Evolutionary conservation across 2,113 vertebrate species (phyloP).

Genomic region (Cichladusa arquata): DNA sequence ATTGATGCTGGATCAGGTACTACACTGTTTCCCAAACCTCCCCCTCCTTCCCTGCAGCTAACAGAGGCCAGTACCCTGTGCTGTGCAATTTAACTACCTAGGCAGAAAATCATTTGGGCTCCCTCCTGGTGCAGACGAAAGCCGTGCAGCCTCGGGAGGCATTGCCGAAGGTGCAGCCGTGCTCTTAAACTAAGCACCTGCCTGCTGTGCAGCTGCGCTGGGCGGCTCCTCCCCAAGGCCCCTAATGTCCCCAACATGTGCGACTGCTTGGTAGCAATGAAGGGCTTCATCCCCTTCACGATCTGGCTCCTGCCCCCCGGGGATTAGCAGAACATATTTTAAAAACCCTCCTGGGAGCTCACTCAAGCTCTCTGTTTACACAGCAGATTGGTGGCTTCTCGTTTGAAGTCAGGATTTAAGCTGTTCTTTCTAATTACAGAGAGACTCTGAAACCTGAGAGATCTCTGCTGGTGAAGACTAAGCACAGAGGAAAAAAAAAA

Average conservation of each 20-base stretch:
- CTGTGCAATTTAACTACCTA: not conserved
- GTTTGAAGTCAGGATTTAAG: conserved; percentile 72
- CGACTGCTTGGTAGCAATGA: not conserved
- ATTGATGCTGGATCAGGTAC: not conserved
- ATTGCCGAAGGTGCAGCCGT: not conserved
- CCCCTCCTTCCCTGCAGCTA: not conserved
- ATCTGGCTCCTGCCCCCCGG: conserved; percentile 13
- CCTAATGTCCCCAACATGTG: not conserved
- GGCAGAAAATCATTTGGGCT: not conserved
- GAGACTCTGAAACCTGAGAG: conserved; percentile 65
- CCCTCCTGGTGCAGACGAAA: not conserved
- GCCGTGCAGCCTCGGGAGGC: not conserved
- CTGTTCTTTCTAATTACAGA: conserved; percentile 68
- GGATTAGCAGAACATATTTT: conserved; percentile 51
- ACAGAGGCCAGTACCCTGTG: not conserved
- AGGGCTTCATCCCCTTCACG: not conserved
- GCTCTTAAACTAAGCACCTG: not conserved
- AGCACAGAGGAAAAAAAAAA: not conserved
- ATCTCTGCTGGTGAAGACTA: conserved; percentile 33
- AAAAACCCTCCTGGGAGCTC: conserved; percentile 54
- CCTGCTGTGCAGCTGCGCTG: not conserved
- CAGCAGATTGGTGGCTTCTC: conserved; percentile 67
- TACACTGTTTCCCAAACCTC: not conserved
- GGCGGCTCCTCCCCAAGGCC: not conserved
- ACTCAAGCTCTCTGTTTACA: conserved; percentile 66